These are phyloP conservation scores for Amblyopsis hoosieri DNA, from an alignment of 2,797 vertebrate species.

Conservation along the genomic window DNA sequence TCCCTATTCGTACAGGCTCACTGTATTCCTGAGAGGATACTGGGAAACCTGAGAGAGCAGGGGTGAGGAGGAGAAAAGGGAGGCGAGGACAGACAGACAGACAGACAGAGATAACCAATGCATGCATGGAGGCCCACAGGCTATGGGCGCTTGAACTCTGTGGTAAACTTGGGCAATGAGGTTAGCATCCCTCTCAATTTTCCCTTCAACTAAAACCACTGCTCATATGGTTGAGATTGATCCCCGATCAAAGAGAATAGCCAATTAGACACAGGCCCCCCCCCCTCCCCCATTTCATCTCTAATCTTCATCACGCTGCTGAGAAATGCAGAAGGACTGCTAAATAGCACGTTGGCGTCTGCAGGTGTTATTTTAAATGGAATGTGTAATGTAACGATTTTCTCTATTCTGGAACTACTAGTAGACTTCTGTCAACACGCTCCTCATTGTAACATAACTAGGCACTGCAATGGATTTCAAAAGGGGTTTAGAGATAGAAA, in stretches of 20 bases:
- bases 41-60: conserved; percentile 37
- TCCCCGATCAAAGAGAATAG: conserved; percentile 71
- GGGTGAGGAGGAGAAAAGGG: conserved; percentile 35
- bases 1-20: conserved; percentile 49
- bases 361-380: conserved; percentile 62
- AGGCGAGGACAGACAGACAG: conserved; percentile 27
- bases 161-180: conserved; percentile 76
- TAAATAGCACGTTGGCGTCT: conserved; percentile 52
- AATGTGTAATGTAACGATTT: conserved; percentile 18
- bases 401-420: not conserved
- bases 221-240: conserved; percentile 74
- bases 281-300: conserved; percentile 55
- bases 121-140: conserved; percentile 66
- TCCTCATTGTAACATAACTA: conserved; percentile 46
- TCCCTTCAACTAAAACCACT: conserved; percentile 66
- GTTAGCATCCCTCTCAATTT: conserved; percentile 71
- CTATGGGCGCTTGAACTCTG: conserved; percentile 72
- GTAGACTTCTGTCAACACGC: not conserved
- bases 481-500: conserved; percentile 46
- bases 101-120: conserved; percentile 60
- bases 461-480: conserved; percentile 35
- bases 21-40: conserved; percentile 42
- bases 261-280: conserved; percentile 65
- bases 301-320: conserved; percentile 52
- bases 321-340: conserved; percentile 54